These are phyloP conservation scores for Microhierax caerulescens DNA, from an alignment of 2,797 vertebrate genomes.

Conservation along the genomic window DNA sequence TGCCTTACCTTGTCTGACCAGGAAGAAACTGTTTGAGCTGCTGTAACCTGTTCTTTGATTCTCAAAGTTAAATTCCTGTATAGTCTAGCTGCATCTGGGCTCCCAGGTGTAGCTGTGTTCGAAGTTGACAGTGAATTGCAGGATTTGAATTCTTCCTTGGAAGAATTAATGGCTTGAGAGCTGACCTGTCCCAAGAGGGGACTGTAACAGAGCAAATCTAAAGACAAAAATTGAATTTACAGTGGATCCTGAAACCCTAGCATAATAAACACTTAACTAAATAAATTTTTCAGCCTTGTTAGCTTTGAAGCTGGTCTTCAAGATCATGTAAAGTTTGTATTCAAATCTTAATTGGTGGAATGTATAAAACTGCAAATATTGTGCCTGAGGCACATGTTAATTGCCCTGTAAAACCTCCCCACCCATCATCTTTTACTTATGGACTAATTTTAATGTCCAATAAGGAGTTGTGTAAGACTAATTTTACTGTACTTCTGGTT, in stretches of 20 bases:
- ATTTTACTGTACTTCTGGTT: not conserved
- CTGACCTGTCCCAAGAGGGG: not conserved
- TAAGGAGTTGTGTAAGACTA: not conserved
- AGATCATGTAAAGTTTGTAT: not conserved
- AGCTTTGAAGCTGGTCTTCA: not conserved
- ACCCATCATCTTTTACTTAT: slow-evolving; percentile 18
- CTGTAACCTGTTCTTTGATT: not conserved
- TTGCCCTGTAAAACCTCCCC: slow-evolving; percentile 32
- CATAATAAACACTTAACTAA: not conserved
- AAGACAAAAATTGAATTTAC: not conserved
- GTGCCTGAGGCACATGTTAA: not conserved
- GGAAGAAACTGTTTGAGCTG: not conserved
- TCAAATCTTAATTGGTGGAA: not conserved
- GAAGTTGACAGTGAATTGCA: not conserved
- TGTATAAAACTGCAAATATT: not conserved
- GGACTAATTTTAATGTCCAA: not conserved
- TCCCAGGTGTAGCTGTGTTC: not conserved
- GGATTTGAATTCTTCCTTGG: not conserved
- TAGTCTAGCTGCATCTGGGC: not conserved
- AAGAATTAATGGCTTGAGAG: not conserved
- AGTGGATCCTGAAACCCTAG: not conserved
- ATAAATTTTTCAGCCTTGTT: not conserved
- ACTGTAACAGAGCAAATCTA: not conserved
- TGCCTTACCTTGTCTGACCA: not conserved
- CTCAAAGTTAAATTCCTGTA: not conserved